A percentile compares a stretch with the other conserved stretches of the same genome.
Evolutionary conservation across 2,113 vertebrate genomes (phyloP).

Genomic region (Pelvicachromis taeniatus): DNA sequence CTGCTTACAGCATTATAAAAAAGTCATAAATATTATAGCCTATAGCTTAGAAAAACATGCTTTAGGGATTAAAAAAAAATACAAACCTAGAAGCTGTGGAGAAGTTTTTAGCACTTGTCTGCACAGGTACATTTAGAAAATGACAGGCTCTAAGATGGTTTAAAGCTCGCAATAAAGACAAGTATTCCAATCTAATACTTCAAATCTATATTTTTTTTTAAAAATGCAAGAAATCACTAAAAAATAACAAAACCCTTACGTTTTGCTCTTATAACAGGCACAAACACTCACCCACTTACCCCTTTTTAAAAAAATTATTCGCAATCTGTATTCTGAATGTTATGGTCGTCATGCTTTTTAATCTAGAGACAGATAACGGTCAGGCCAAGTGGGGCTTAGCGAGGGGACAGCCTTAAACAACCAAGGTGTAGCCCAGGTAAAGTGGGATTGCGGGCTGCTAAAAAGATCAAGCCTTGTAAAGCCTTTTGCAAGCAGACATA

Average conservation of each 20-base stretch:
- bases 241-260: neutral
- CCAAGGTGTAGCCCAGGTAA: neutral
- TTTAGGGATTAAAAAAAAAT: neutral
- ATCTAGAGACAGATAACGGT: neutral
- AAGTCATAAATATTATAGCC: constrained; percentile 34
- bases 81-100: neutral
- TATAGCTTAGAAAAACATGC: constrained; percentile 22
- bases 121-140: neutral
- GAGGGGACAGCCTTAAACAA: neutral
- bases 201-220: neutral
- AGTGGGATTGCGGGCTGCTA: neutral
- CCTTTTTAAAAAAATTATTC: neutral
- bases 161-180: neutral
- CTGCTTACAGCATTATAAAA: constrained; percentile 31
- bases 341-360: neutral
- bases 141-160: neutral
- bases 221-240: neutral
- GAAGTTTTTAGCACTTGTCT: constrained; percentile 13
- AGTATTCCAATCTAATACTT: neutral
- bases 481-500: neutral
- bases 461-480: neutral
- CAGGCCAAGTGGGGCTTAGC: neutral
- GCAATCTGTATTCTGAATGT: neutral
- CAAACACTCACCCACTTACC: neutral
- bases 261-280: neutral